A percentile compares a stretch with the other conserved stretches of the same genome.
These are phyloP conservation scores for Drosophila rellima DNA, from an alignment of 2,888 invertebrate genomes.

Conservation along the genomic window DNA sequence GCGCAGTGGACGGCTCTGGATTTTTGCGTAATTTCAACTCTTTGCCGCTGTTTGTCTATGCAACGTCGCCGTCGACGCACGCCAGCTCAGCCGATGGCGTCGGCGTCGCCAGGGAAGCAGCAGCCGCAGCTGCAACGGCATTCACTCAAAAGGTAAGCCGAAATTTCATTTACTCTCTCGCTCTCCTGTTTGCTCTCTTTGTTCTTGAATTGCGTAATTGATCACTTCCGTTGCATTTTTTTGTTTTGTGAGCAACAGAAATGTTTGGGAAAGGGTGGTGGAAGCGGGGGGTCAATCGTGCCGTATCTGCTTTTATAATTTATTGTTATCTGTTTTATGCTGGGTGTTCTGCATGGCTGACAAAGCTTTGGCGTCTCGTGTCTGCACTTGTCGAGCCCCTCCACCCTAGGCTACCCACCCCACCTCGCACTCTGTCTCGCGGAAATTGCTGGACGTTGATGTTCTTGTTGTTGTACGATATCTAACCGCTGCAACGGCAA, in stretches of 20 bases:
- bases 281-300: slow-evolving; percentile 41
- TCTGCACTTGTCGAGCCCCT: slow-evolving; percentile 18
- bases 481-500: slow-evolving; percentile 44
- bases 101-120: slow-evolving; percentile 80
- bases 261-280: not conserved
- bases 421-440: slow-evolving; percentile 27
- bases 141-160: slow-evolving; percentile 69
- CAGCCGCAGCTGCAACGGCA: slow-evolving; percentile 61
- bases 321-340: slow-evolving; percentile 51
- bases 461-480: slow-evolving; percentile 36
- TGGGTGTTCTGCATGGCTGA: slow-evolving; percentile 62
- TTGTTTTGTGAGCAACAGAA: not conserved
- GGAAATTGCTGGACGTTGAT: slow-evolving; percentile 50
- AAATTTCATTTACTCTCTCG: slow-evolving; percentile 2
- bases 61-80: slow-evolving; percentile 82
- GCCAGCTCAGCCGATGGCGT: slow-evolving; percentile 83
- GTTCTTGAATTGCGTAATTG: slow-evolving; percentile 72
- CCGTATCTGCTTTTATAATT: slow-evolving; percentile 57
- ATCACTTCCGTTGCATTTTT: slow-evolving; percentile 67
- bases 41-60: slow-evolving; percentile 82
- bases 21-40: slow-evolving; percentile 82
- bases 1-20: slow-evolving; percentile 48
- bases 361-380: slow-evolving; percentile 34
- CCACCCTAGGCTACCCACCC: not conserved
- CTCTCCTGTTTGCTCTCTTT: slow-evolving; percentile 18